Evolutionary conservation across 2,113 vertebrate genomes (phyloP), one percentile per base, ranked within the genome.

Genomic region (Gobio gobio): DNA sequence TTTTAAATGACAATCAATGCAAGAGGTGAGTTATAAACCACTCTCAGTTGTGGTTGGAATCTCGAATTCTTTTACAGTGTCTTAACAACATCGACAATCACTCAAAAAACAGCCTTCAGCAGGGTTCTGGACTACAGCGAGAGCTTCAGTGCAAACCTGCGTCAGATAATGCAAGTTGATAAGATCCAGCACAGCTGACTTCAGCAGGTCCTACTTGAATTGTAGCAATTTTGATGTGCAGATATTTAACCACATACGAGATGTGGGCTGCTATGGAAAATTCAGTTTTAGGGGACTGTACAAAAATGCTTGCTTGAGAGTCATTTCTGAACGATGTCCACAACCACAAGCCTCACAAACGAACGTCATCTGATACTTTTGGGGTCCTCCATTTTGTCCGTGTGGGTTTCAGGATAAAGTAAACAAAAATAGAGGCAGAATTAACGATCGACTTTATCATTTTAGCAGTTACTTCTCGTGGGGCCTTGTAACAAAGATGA

Each of bases 251-350:
- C 59, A 66, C 56, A n/a, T 47, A 33, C 45, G 49, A 10, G 26
- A 56, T 76, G 81, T 83, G 84, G 75, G 84, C 58, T 64, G 33
- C 16, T 82, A 72, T 3, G 61, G 43, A 82, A 84, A 84, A 82
- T 84, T 78, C 45, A 24, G 78, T 85, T 81, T 85, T 51, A 70
- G 18, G 77, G 51, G 66, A 68, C 45, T 51, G 79, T 68, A 68
- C 56, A 51, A 59, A 79, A 58, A 56, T 13, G 68, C 4, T 43
- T 10, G 4, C 24, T 13, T 24, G n/a, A 78, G 24, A 81, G 64
- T 83, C 76, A 88, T 74, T 63, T 86, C 70, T 79, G 64, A 81
- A 76, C 24, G 22, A 61, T 70, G 81, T 51, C 61, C 58, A 80
- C 45, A 36, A 84, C 82, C 70, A 40, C 82, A 72, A 59, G 24